Evolutionary conservation across 2,113 vertebrate genomes (phyloP).

Genomic region (Apus apus): DNA sequence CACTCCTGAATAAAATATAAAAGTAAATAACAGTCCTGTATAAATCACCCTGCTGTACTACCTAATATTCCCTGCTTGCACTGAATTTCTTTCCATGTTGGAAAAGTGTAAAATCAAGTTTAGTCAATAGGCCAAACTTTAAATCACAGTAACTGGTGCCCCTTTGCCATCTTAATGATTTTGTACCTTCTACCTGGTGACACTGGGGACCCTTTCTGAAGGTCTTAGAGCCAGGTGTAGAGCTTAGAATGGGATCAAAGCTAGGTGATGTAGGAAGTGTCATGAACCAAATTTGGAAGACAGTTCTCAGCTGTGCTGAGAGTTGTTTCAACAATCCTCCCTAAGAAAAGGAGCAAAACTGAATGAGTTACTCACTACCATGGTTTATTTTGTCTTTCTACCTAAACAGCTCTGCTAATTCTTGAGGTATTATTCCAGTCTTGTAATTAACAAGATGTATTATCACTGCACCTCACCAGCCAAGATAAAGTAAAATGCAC

Average conservation of each 20-base stretch:
- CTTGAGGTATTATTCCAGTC: not conserved
- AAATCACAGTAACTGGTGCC: not conserved
- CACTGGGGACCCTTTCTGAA: not conserved
- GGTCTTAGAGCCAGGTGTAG: not conserved
- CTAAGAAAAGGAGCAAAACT: not conserved
- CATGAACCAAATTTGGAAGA: not conserved
- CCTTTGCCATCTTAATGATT: not conserved
- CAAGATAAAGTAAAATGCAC: not conserved
- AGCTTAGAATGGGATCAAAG: not conserved
- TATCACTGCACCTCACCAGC: rapidly evolving
- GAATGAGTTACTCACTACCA: not conserved
- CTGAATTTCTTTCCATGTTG: not conserved
- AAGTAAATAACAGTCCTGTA: not conserved
- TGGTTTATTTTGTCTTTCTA: not conserved
- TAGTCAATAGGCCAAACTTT: not conserved
- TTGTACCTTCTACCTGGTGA: not conserved
- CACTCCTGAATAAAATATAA: not conserved
- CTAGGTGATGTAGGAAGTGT: not conserved
- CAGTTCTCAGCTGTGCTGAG: not conserved
- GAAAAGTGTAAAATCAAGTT: not conserved
- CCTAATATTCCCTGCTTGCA: too few relatives aligned
- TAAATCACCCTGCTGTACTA: too few relatives aligned
- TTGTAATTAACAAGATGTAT: not conserved
- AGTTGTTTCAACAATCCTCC: not conserved
- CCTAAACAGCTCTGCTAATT: not conserved